Percentiles rank a stretch among this genome's conserved stretches.
Evolutionary conservation across 1,140 invertebrate genomes (phyloP).

Genomic region (Hypothenemus hampei): DNA sequence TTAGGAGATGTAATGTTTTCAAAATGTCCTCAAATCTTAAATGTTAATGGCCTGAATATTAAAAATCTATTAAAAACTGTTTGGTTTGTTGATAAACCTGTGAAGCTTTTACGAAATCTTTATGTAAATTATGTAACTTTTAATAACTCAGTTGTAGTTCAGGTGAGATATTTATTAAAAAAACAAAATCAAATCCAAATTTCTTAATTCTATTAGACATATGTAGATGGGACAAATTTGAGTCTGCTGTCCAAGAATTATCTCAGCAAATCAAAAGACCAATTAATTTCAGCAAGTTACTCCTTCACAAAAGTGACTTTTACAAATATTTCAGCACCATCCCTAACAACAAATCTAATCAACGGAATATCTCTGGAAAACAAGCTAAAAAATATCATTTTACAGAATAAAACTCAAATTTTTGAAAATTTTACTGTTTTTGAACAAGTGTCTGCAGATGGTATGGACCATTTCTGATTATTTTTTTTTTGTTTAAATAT

Average conservation of each 20-base stretch:
- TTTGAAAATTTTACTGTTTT: constrained; percentile 35
- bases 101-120: constrained; percentile 26
- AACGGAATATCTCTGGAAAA: constrained; percentile 34
- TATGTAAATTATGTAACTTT: constrained; percentile 32
- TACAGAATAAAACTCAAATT: constrained; percentile 36
- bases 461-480: no score
- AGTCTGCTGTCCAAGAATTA: constrained; percentile 36
- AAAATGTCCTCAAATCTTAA: constrained; percentile 33
- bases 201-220: constrained; percentile 30
- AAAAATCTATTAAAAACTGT: constrained; percentile 27
- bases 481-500: constrained; percentile 1
- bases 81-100: constrained; percentile 36
- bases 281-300: constrained; percentile 32
- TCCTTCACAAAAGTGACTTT: constrained; percentile 33
- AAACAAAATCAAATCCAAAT: no score
- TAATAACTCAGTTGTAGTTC: constrained; percentile 30
- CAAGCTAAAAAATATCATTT: constrained; percentile 30
- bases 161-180: no score
- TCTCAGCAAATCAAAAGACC: constrained; percentile 40
- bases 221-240: constrained; percentile 33
- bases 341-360: constrained; percentile 26
- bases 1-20: constrained; percentile 33
- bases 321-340: constrained; percentile 27
- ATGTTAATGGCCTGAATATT: constrained; percentile 25
- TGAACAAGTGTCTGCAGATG: constrained; percentile 22